These are phyloP conservation scores for Thalassoma bifasciatum DNA, from an alignment of 2,113 vertebrate genomes.

Conservation along the genomic window DNA sequence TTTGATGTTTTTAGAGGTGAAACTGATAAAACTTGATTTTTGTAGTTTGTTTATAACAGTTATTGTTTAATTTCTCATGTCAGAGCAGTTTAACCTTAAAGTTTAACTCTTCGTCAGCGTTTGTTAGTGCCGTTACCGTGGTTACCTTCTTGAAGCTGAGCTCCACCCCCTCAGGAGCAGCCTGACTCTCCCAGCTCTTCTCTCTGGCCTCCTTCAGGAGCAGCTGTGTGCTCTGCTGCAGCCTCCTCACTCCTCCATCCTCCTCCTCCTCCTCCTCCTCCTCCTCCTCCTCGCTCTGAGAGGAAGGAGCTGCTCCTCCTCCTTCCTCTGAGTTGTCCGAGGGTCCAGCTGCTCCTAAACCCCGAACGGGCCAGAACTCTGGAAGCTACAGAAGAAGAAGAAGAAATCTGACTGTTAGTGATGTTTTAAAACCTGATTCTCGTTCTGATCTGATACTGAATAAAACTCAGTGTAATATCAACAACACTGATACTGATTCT, in stretches of 20 bases:
- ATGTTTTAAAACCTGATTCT: too few relatives aligned
- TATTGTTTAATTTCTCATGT: too few relatives aligned
- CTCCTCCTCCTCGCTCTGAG: slow-evolving; percentile 33
- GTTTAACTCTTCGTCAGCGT: too few relatives aligned
- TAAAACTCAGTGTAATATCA: too few relatives aligned
- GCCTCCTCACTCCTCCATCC: slow-evolving; percentile 45
- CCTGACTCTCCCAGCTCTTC: slow-evolving; percentile 77
- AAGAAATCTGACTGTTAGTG: too few relatives aligned
- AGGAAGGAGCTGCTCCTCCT: not conserved
- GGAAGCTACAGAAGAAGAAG: slow-evolving; percentile 71
- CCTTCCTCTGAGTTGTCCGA: slow-evolving; percentile 37
- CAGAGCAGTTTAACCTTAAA: too few relatives aligned
- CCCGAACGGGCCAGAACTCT: slow-evolving; percentile 73
- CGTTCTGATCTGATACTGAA: too few relatives aligned
- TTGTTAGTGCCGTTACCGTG: too few relatives aligned
- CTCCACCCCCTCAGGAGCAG: slow-evolving; percentile 75
- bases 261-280: slow-evolving; percentile 61
- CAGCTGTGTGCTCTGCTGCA: slow-evolving; percentile 72
- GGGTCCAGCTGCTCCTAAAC: slow-evolving; percentile 5
- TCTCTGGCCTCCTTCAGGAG: slow-evolving; percentile 77
- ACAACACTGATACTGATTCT: too few relatives aligned
- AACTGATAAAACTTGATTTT: too few relatives aligned
- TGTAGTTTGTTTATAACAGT: too few relatives aligned
- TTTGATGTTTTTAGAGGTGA: too few relatives aligned
- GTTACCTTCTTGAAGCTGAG: slow-evolving; percentile 83